These are phyloP conservation scores for Todus mexicanus DNA, from an alignment of 2,797 vertebrate genomes.

Conservation along the genomic window DNA sequence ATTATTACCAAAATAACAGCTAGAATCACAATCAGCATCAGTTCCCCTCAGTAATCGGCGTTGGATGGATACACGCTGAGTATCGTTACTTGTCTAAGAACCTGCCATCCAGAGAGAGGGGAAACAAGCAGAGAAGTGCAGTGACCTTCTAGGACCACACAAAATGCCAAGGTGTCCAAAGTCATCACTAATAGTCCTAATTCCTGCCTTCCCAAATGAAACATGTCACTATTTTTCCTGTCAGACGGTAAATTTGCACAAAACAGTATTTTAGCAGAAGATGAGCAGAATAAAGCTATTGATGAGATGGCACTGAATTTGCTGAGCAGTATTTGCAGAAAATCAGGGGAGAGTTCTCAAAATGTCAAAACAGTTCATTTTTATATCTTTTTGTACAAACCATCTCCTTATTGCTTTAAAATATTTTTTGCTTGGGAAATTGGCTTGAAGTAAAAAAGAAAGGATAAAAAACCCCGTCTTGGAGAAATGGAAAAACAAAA, in stretches of 20 bases:
- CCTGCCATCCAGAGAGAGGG: background rate
- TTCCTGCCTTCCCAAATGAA: background rate
- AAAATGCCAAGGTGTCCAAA: background rate
- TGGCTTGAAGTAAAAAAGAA: background rate
- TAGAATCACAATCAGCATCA: background rate
- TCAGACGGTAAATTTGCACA: background rate
- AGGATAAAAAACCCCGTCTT: background rate
- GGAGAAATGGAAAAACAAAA: background rate
- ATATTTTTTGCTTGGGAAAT: background rate
- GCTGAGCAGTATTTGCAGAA: constrained; percentile 13
- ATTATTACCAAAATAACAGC: background rate
- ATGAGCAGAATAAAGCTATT: constrained; percentile 13
- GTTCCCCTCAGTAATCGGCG: background rate
- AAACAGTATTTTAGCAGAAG: constrained; percentile 1
- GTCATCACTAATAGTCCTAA: background rate
- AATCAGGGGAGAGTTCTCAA: constrained; percentile 10
- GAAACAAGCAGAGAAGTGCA: background rate
- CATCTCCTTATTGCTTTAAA: background rate
- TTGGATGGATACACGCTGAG: background rate
- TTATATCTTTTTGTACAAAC: constrained; percentile 14
- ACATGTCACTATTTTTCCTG: background rate
- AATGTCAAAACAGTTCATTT: constrained; percentile 19
- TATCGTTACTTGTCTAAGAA: background rate
- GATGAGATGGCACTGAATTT: background rate
- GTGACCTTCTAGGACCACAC: background rate